phyloP scores from a whole-genome alignment of 2,888 invertebrate genomes.

The Slavum lentiscoides region DNA sequence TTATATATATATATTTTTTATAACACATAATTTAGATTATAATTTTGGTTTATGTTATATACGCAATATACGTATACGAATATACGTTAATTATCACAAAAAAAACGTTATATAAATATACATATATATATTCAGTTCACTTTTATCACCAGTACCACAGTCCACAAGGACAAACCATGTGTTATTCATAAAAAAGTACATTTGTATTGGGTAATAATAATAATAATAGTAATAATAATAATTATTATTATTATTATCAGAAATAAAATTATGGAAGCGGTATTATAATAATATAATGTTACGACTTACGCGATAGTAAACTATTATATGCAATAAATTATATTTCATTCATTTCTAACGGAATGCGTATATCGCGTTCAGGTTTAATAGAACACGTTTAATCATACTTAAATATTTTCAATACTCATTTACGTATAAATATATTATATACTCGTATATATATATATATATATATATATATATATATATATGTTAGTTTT shows the following conservation, averaged over 20 bases:
- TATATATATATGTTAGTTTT: too few species aligned
- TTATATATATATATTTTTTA: not conserved
- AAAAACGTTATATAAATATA: not conserved
- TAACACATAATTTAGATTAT: not conserved
- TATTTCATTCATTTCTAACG: not conserved
- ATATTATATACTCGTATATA: too few species aligned
- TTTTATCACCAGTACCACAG: constrained; percentile 24
- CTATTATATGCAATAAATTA: not conserved
- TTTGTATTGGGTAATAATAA: constrained; percentile 8
- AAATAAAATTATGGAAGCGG: not conserved
- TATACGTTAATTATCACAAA: constrained; percentile 21
- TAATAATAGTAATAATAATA: constrained; percentile 22
- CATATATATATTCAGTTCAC: not conserved
- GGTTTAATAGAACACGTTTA: not conserved
- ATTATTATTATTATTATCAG: not conserved
- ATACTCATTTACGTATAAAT: too few species aligned
- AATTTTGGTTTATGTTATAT: constrained; percentile 7
- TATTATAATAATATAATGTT: not conserved
- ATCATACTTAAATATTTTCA: not conserved
- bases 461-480: too few species aligned
- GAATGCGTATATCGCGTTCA: too few species aligned
- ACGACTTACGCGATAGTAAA: not conserved
- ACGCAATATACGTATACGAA: not conserved
- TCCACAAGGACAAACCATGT: constrained; percentile 9
- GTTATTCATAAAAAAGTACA: constrained; percentile 5